Percentiles rank a stretch among this genome's conserved stretches.
phyloP scores from a whole-genome alignment of 2,797 vertebrate genomes.

The Cossypha niveicapilla region DNA sequence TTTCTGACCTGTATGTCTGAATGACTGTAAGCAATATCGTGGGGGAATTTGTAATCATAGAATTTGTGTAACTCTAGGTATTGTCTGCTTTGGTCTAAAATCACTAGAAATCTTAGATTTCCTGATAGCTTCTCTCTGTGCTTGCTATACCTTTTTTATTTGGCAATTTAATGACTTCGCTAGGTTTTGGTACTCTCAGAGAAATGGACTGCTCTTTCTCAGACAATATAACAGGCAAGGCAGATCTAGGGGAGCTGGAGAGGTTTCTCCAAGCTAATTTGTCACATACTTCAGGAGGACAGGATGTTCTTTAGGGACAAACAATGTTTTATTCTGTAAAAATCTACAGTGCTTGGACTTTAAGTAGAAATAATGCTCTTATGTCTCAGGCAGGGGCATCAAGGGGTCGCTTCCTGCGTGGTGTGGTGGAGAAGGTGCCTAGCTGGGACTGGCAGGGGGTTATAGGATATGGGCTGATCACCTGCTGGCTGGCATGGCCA shows the following conservation, averaged over 20 bases:
- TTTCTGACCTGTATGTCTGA: background rate
- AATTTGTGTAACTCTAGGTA: background rate
- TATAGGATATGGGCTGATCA: accelerated
- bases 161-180: background rate
- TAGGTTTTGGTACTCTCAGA: background rate
- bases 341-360: background rate
- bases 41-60: background rate
- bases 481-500: accelerated
- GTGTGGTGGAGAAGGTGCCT: background rate
- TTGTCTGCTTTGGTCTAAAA: background rate
- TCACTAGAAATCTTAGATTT: background rate
- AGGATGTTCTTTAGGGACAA: background rate
- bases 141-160: background rate
- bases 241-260: background rate
- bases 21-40: accelerated
- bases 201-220: background rate
- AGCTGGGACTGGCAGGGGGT: accelerated
- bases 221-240: background rate
- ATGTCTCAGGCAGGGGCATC: background rate
- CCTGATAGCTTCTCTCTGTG: background rate
- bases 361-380: background rate
- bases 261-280: background rate
- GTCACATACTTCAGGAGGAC: background rate
- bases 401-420: background rate
- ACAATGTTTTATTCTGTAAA: background rate